Percentiles rank a stretch among this genome's conserved stretches.
Evolutionary conservation across 2,113 vertebrate genomes (phyloP).

Genomic region (Gadus macrocephalus): DNA sequence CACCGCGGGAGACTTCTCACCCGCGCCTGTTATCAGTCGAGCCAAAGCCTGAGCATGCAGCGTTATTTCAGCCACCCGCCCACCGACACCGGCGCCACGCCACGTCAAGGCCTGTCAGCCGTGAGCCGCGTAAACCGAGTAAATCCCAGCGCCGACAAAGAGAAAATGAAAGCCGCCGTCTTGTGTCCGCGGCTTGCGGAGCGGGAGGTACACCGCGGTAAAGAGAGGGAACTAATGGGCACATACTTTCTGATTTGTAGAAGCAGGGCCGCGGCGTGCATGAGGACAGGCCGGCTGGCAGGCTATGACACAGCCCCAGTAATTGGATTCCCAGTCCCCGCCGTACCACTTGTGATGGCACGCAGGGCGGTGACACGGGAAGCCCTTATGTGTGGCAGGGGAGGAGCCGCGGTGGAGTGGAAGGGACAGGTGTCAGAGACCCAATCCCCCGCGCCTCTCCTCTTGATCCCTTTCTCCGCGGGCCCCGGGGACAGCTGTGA

Average conservation of each 20-base stretch:
- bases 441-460: conserved; percentile 54
- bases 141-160: neutral
- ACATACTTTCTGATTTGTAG: conserved; percentile 61
- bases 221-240: conserved; percentile 56
- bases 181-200: conserved; percentile 43
- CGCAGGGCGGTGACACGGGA: conserved; percentile 70
- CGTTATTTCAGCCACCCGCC: conserved; percentile 51
- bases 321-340: conserved; percentile 66
- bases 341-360: conserved; percentile 64
- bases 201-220: conserved; percentile 45
- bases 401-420: conserved; percentile 57
- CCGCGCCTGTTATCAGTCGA: conserved; percentile 54
- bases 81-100: conserved; percentile 2
- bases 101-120: conserved; percentile 33
- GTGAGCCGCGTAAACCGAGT: conserved; percentile 10
- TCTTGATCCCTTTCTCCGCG: conserved; percentile 46
- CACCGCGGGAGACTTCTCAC: conserved; percentile 41
- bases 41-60: conserved; percentile 48
- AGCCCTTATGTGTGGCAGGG: conserved; percentile 64
- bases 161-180: neutral
- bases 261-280: conserved; percentile 55
- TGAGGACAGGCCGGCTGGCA: conserved; percentile 42
- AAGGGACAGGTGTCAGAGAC: conserved; percentile 69
- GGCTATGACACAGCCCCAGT: conserved; percentile 56
- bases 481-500: conserved; percentile 37